These are phyloP conservation scores for Dolichallabes microphthalmus DNA, from an alignment of 2,113 vertebrate genomes.

Conservation along the genomic window DNA sequence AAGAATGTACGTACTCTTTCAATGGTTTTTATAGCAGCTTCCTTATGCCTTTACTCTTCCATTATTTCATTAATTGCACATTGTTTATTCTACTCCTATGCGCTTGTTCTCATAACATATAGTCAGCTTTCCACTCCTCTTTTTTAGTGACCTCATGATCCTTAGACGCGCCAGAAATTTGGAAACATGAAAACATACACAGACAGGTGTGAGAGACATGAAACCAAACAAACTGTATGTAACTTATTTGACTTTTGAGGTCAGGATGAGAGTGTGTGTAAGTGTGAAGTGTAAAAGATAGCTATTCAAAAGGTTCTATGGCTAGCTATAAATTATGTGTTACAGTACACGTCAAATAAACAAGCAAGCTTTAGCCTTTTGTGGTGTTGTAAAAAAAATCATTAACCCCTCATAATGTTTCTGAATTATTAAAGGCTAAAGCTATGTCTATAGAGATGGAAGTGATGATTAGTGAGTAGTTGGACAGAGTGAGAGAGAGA, in stretches of 20 bases:
- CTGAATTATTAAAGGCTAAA: background rate
- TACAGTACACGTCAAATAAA: background rate
- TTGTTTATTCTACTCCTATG: slow-evolving; percentile 66
- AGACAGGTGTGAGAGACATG: slow-evolving; percentile 12
- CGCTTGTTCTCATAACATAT: slow-evolving; percentile 53
- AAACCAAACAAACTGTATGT: background rate
- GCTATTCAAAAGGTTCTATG: background rate
- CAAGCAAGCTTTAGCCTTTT: background rate
- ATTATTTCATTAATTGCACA: slow-evolving; percentile 56
- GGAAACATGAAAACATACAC: slow-evolving; percentile 29
- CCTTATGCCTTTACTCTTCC: background rate
- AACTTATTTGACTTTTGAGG: slow-evolving; percentile 9
- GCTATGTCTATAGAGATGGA: background rate
- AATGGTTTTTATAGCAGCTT: background rate
- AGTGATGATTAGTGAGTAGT: too few relatives aligned
- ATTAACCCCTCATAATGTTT: slow-evolving; percentile 1
- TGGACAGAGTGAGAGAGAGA: background rate
- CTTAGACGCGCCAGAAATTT: background rate
- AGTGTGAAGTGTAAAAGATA: background rate
- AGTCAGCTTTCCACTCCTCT: slow-evolving; percentile 28
- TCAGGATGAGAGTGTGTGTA: background rate
- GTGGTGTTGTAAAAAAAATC: slow-evolving; percentile 31
- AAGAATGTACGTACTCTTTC: background rate
- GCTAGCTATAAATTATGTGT: too few relatives aligned
- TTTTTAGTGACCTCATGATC: slow-evolving; percentile 23